Percentiles rank a stretch among this genome's conserved stretches.
These are phyloP conservation scores for Prunella fulvescens DNA, from an alignment of 2,113 vertebrate species.

Conservation along the genomic window DNA sequence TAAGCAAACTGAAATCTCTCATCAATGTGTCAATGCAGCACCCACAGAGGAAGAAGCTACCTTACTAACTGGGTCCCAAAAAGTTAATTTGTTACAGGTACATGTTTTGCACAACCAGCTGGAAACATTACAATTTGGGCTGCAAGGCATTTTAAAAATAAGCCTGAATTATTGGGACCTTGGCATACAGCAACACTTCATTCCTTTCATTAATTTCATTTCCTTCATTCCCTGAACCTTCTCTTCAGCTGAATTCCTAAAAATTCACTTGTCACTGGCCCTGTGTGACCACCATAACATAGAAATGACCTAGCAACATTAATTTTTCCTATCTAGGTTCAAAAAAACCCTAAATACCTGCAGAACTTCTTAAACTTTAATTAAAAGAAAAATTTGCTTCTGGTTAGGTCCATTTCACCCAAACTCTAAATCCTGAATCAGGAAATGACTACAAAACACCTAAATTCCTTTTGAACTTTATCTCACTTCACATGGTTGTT, in stretches of 20 bases:
- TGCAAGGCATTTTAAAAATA: not conserved
- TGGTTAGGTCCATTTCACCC: not conserved
- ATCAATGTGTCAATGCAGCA: not conserved
- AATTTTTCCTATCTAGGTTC: not conserved
- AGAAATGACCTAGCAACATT: too few species aligned
- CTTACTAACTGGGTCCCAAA: not conserved
- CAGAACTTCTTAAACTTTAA: not conserved
- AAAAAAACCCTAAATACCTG: not conserved
- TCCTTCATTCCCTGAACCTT: not conserved
- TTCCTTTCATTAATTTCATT: not conserved
- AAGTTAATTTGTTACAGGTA: not conserved
- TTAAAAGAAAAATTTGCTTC: not conserved
- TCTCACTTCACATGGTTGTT: not conserved
- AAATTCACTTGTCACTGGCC: not conserved
- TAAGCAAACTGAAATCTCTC: not conserved
- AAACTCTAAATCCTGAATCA: not conserved
- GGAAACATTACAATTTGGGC: not conserved
- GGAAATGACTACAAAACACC: rapidly evolving
- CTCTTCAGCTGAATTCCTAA: not conserved
- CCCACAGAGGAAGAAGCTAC: not conserved
- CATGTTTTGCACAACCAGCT: not conserved
- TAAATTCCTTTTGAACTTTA: not conserved
- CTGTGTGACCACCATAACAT: rapidly evolving
- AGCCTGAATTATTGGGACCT: not conserved
- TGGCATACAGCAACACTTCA: not conserved